Conservation (phyloP, 2,797 vertebrate species). For the Decapterus maruadsi region DNA sequence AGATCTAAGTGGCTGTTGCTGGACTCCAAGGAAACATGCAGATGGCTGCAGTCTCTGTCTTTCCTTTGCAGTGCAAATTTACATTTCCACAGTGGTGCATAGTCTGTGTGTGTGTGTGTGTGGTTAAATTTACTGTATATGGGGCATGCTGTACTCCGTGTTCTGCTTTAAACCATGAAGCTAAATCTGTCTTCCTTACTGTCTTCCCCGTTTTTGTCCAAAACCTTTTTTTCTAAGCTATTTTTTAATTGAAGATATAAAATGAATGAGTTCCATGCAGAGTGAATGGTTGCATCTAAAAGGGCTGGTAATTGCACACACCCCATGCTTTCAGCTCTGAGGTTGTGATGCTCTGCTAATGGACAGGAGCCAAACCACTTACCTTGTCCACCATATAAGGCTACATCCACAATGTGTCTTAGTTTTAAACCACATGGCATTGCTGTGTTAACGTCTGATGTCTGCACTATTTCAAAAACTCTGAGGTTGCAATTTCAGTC, state of each 20-base stretch:
- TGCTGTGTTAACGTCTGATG: no score
- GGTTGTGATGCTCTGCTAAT: not conserved
- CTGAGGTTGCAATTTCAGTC: no score
- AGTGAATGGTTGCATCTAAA: not conserved
- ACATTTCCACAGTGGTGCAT: not conserved
- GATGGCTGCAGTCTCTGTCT: not conserved
- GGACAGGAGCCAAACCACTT: not conserved
- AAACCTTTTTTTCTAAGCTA: not conserved
- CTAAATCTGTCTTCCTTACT: constrained; percentile 13
- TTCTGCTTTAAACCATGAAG: constrained; percentile 41
- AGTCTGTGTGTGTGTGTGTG: constrained; percentile 8
- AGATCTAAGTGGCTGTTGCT: constrained; percentile 8
- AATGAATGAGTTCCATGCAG: not conserved
- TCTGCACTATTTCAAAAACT: no score
- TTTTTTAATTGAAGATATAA: not conserved
- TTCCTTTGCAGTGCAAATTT: constrained; percentile 13
- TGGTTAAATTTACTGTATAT: constrained; percentile 25
- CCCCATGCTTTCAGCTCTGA: not conserved
- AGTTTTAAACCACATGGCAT: no score
- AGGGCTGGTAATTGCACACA: not conserved
- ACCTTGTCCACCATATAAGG: no score
- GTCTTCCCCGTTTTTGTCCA: not conserved
- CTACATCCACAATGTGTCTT: no score
- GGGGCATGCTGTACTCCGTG: constrained; percentile 33
- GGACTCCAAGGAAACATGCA: constrained; percentile 5